Evolutionary conservation across 2,797 vertebrate species (phyloP).

Genomic region (Chelmon rostratus): DNA sequence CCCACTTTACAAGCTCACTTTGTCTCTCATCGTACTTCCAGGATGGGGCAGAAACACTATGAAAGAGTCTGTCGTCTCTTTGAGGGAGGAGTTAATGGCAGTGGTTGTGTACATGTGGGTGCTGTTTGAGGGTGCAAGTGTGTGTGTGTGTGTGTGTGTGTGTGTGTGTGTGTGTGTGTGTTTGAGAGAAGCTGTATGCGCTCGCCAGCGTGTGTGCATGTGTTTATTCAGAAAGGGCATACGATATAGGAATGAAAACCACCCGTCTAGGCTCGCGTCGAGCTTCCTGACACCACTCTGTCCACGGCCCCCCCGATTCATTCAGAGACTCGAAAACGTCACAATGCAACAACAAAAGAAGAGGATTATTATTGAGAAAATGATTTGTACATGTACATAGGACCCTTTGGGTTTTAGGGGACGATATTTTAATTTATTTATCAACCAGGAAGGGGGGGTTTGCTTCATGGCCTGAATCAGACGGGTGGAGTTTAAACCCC

Average conservation of each 20-base stretch:
- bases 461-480: conserved; percentile 55
- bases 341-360: conserved; percentile 51
- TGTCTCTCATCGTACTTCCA: conserved; percentile 49
- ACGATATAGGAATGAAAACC: conserved; percentile 50
- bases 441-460: conserved; percentile 68
- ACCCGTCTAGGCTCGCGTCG: neutral
- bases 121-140: conserved; percentile 34
- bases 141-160: conserved; percentile 34
- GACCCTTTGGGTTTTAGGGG: conserved; percentile 75
- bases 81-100: conserved; percentile 24
- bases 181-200: conserved; percentile 34
- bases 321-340: conserved; percentile 56
- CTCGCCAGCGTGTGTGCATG: conserved; percentile 34
- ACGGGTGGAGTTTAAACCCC: conserved; percentile 41
- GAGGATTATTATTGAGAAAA: conserved; percentile 65
- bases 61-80: conserved; percentile 26
- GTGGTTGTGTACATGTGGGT: conserved; percentile 23
- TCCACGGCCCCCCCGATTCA: conserved; percentile 7
- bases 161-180: conserved; percentile 35
- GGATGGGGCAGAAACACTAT: conserved; percentile 28
- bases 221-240: conserved; percentile 48
- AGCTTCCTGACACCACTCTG: conserved; percentile 21
- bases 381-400: conserved; percentile 86
- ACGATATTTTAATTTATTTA: conserved; percentile 86
- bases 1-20: conserved; percentile 16